Percentiles rank a stretch among this genome's conserved stretches.
Conservation (phyloP, 2,797 vertebrate species). For the Decapterus maruadsi region DNA sequence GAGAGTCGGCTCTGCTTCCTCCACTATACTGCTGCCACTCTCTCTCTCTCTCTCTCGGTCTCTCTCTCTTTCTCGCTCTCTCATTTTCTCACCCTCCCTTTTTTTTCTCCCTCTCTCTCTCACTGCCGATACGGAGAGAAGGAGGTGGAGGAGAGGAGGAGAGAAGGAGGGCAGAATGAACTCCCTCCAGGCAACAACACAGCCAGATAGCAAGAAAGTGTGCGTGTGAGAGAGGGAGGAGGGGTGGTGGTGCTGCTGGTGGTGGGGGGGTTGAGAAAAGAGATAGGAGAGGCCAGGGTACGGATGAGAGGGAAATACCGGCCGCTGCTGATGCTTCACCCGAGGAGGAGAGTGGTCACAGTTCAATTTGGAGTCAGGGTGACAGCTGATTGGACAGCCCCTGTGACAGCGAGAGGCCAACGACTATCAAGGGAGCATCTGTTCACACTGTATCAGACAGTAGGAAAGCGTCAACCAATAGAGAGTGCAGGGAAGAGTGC, state of each 20-base stretch:
- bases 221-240: constrained; percentile 27
- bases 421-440: constrained; percentile 90
- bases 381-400: constrained; percentile 93
- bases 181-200: constrained; percentile 84
- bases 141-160: constrained; percentile 79
- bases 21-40: constrained; percentile 69
- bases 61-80: constrained; percentile 51
- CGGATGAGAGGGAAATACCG: constrained; percentile 66
- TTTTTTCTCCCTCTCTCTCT: constrained; percentile 67
- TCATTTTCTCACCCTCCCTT: constrained; percentile 67
- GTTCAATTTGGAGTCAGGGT: constrained; percentile 90
- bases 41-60: constrained; percentile 62
- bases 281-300: constrained; percentile 55
- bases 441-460: constrained; percentile 81
- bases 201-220: constrained; percentile 75
- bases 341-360: constrained; percentile 73
- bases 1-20: constrained; percentile 75
- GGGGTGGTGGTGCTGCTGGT: background rate
- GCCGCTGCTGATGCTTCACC: constrained; percentile 88
- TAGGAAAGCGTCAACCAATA: constrained; percentile 55
- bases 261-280: constrained; percentile 46
- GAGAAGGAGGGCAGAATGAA: constrained; percentile 79
- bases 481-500: constrained; percentile 60
- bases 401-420: constrained; percentile 89
- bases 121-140: constrained; percentile 80